phyloP scores from a whole-genome alignment of 2,888 invertebrate species.

The Polymixis flavicincta region DNA sequence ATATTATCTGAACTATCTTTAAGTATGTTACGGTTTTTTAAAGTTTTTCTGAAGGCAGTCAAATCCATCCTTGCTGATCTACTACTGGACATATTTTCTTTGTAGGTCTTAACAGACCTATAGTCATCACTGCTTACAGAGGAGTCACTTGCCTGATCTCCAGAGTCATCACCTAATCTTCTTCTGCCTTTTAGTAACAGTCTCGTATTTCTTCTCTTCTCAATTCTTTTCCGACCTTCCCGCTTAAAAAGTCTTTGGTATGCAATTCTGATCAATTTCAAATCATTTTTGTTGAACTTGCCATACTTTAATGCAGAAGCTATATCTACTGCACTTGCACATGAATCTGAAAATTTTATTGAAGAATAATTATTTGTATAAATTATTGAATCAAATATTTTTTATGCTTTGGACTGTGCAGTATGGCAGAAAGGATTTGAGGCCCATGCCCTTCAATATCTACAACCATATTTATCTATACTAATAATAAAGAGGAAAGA shows the following conservation, averaged over 20 bases:
- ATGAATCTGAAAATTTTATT: slow-evolving; percentile 75
- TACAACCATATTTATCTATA: background rate
- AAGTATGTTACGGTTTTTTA: slow-evolving; percentile 32
- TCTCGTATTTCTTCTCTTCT: slow-evolving; percentile 76
- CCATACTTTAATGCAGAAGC: slow-evolving; percentile 75
- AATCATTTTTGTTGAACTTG: slow-evolving; percentile 78
- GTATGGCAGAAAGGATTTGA: background rate
- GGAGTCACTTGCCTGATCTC: slow-evolving; percentile 82
- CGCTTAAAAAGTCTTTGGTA: slow-evolving; percentile 74
- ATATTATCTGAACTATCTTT: slow-evolving; percentile 72
- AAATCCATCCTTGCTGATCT: slow-evolving; percentile 47
- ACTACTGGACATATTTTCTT: slow-evolving; percentile 69
- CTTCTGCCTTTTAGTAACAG: slow-evolving; percentile 72
- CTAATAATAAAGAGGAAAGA: too few relatives aligned
- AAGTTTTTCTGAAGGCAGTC: slow-evolving; percentile 38
- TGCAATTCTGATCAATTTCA: slow-evolving; percentile 76
- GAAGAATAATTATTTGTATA: background rate
- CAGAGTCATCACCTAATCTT: slow-evolving; percentile 79
- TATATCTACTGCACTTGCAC: slow-evolving; percentile 78
- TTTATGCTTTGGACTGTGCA: background rate
- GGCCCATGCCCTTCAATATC: background rate
- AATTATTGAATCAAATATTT: background rate
- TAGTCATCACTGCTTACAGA: slow-evolving; percentile 83
- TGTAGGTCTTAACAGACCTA: slow-evolving; percentile 74
- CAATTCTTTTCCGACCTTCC: slow-evolving; percentile 71